These are phyloP conservation scores for Hypsopygia costalis DNA, from an alignment of 2,888 invertebrate genomes.

Conservation along the genomic window DNA sequence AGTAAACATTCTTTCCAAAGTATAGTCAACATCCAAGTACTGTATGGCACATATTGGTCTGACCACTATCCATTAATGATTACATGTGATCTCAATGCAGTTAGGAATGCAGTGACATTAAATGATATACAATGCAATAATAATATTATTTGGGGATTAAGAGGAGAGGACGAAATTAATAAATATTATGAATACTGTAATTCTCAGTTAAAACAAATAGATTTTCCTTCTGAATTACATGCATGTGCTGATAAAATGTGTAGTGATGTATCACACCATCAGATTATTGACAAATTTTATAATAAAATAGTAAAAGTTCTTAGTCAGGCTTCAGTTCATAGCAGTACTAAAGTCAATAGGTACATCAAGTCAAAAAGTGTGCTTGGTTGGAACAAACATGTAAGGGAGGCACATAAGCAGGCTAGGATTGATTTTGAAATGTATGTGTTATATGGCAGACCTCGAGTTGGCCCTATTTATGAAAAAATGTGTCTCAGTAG, in stretches of 20 bases:
- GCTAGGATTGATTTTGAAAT: constrained; percentile 15
- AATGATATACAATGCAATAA: background rate
- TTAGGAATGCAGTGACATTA: background rate
- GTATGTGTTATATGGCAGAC: constrained; percentile 13
- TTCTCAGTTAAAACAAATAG: constrained; percentile 2
- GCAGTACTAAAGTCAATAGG: background rate
- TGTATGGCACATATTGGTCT: constrained; percentile 14
- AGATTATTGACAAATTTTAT: constrained; percentile 1
- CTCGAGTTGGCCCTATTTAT: constrained; percentile 9
- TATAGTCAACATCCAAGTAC: constrained; percentile 2
- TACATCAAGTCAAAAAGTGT: background rate
- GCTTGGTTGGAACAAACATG: constrained; percentile 18
- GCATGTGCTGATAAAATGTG: constrained; percentile 2
- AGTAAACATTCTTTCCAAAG: constrained; percentile 5
- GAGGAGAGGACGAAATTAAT: constrained; percentile 3
- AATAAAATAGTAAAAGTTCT: constrained; percentile 5
- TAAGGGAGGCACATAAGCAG: constrained; percentile 11
- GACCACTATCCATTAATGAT: constrained; percentile 16
- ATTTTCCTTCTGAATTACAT: constrained; percentile 6
- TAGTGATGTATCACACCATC: background rate
- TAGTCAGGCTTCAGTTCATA: background rate
- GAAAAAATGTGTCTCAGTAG: constrained; percentile 13
- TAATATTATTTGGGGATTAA: constrained; percentile 3
- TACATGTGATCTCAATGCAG: constrained; percentile 4
- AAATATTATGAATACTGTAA: constrained; percentile 8